Evolutionary conservation across 2,113 vertebrate species (phyloP), one percentile per base, ranked within the genome.

Genomic region (Pachypanchax playfairii): DNA sequence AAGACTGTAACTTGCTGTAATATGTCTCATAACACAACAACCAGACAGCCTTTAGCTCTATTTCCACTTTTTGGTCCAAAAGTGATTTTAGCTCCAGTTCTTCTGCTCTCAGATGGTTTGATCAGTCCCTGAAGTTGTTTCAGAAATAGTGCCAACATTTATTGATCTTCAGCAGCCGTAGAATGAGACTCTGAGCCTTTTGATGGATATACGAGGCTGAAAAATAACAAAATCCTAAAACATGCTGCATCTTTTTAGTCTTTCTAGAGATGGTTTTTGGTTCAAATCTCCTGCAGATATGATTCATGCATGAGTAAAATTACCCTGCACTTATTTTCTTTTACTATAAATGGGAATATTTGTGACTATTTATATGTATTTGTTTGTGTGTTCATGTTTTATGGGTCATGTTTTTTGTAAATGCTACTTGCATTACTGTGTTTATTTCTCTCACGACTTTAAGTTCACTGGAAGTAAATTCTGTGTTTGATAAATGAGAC

Each of bases 71-170:
- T n/a, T n/a, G n/a, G 21, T 36, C 14, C 5, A 31, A 9, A 9
- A 31, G 7, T 31, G 11, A 10, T 9, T 31, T 31, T 31, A 10
- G 11, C 29, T 31, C 11, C 29, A 31, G 54, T 29, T 50, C 17
- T 12, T 42, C 48, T 35, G 25, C 5, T 20, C 15, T 51, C 1
- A 26, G 0, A 29, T 41, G 7, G 50, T 18, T 5, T 44, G 18
- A 44, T 69, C 65, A 6, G 69, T 50, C 42, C 46, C 46, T 25
- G 29, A 52, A 33, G 46, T n/a, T 52, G 38, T 24, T 67, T 49
- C 26, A 31, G 44, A 3, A 36, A 38, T 47, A n/a, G n/a, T n/a
- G n/a, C n/a, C n/a, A 25, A 46, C 48, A 5, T 21, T 17, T 47
- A 69, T 54, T 29, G 64, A 73, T 62, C 25, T 8, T 25, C 50